A percentile compares a stretch with the other conserved stretches of the same genome.
phyloP scores from a whole-genome alignment of 2,113 vertebrate species.

The Grus americana region DNA sequence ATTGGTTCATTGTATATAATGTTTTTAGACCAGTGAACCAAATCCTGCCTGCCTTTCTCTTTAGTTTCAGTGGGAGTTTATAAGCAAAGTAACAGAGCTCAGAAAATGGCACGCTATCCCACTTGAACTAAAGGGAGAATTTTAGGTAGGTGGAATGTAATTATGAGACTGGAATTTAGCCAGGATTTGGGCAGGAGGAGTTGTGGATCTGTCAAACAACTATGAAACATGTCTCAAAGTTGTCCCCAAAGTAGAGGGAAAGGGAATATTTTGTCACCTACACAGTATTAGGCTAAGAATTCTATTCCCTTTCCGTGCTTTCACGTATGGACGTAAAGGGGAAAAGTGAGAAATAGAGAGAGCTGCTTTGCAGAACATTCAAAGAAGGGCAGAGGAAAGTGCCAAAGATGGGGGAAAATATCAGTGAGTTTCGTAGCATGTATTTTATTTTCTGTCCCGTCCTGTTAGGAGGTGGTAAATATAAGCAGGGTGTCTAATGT shows the following conservation, averaged over 20 bases:
- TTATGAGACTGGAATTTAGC: not conserved
- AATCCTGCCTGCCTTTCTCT: conserved; percentile 15
- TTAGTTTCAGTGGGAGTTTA: not conserved
- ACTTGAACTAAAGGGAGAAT: not conserved
- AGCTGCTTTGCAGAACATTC: not conserved
- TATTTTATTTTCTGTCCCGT: not conserved
- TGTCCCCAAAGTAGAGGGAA: not conserved
- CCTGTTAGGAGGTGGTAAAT: not conserved
- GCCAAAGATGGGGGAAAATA: not conserved
- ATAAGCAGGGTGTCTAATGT: not conserved
- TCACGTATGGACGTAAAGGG: not conserved
- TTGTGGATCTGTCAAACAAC: not conserved
- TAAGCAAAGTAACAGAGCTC: not conserved
- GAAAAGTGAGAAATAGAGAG: not conserved
- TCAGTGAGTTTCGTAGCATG: not conserved
- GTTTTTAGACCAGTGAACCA: not conserved
- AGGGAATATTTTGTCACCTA: not conserved
- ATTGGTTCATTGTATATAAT: not conserved
- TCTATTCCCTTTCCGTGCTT: not conserved
- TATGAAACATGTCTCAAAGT: not conserved
- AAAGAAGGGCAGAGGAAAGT: not conserved
- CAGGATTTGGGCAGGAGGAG: not conserved
- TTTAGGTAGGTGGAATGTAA: not conserved
- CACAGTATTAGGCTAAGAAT: not conserved
- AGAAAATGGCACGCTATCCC: not conserved